A percentile compares a stretch with the other conserved stretches of the same genome.
Evolutionary conservation across 2,888 invertebrate genomes (phyloP).

Genomic region (Nomada lathburiana): DNA sequence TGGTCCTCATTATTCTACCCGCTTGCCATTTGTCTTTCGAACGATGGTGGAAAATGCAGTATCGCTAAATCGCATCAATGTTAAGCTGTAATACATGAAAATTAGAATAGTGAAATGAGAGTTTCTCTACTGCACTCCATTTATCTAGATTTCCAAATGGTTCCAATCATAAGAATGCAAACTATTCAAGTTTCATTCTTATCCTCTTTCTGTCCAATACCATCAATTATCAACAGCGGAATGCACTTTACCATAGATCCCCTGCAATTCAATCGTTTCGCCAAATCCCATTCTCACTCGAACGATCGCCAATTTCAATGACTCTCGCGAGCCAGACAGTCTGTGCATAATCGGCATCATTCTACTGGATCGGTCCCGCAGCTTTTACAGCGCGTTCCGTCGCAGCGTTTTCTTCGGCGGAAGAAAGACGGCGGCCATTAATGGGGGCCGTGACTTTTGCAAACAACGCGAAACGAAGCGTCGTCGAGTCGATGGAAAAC

Average conservation of each 20-base stretch:
- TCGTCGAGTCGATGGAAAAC: slow-evolving; percentile 4
- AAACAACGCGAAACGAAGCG: slow-evolving; percentile 38
- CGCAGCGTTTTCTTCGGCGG: background rate
- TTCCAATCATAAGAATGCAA: background rate
- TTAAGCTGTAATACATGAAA: no score
- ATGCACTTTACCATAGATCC: background rate
- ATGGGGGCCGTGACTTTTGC: slow-evolving; percentile 37
- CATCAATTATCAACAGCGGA: no score
- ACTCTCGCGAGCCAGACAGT: background rate
- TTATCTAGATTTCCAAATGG: background rate
- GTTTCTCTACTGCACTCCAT: no score
- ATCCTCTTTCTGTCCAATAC: no score
- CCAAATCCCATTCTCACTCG: background rate
- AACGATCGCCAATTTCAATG: background rate
- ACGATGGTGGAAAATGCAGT: no score
- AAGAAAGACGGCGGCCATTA: slow-evolving; percentile 20
- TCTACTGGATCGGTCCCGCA: background rate
- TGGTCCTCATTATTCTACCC: background rate
- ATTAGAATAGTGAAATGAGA: no score
- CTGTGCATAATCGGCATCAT: slow-evolving; percentile 11
- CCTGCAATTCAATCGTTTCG: background rate
- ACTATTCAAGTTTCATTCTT: no score
- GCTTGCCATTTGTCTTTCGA: no score
- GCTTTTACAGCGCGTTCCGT: background rate
- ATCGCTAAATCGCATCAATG: no score